Evolutionary conservation across 2,113 vertebrate species (phyloP).

Genomic region (Malurus elegans): DNA sequence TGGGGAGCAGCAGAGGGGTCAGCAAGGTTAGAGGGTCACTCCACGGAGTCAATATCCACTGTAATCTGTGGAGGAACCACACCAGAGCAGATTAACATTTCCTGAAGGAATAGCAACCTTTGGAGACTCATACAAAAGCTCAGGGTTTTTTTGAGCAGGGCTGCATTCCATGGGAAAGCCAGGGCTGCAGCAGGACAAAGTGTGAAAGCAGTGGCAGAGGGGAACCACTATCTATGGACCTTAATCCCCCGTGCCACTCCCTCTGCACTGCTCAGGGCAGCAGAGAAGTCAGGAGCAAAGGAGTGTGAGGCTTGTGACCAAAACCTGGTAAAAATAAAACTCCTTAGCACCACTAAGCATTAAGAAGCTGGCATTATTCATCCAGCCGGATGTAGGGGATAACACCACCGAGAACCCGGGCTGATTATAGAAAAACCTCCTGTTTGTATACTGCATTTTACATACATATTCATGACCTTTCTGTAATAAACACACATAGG

Average conservation of each 20-base stretch:
- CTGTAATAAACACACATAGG: neutral
- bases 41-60: neutral
- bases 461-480: neutral
- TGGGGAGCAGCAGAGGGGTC: neutral
- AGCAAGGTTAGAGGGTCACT: neutral
- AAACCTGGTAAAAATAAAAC: neutral
- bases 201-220: neutral
- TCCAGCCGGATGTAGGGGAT: rapidly evolving
- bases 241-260: neutral
- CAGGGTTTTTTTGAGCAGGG: neutral
- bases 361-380: neutral
- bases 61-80: neutral
- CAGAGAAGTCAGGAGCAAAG: neutral
- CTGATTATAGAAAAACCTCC: neutral
- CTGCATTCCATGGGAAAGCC: neutral
- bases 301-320: neutral
- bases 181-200: neutral
- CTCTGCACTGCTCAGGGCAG: neutral
- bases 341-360: neutral
- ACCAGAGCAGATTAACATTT: neutral
- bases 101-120: neutral
- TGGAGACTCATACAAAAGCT: neutral
- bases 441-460: neutral
- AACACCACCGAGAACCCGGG: neutral
- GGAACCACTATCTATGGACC: neutral